These are phyloP conservation scores for Pantherophis alleghaniensis DNA, from an alignment of 2,797 vertebrate genomes.

Conservation along the genomic window DNA sequence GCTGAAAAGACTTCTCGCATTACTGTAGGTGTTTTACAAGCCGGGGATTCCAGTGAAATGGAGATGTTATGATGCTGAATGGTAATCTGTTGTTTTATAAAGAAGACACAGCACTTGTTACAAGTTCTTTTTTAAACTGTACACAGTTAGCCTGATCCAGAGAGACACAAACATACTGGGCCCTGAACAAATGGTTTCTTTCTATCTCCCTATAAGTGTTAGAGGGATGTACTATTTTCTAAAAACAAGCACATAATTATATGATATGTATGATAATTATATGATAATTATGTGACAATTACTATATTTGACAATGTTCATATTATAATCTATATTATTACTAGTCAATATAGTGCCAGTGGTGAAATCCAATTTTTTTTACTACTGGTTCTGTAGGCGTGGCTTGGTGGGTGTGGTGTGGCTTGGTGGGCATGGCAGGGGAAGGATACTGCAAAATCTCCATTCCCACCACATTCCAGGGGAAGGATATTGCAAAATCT, in stretches of 20 bases:
- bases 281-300: not conserved
- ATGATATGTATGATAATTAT: too few species aligned
- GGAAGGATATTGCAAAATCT: too few species aligned
- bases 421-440: too few species aligned
- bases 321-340: not conserved
- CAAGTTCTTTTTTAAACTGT: not conserved
- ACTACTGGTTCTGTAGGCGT: too few species aligned
- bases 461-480: too few species aligned
- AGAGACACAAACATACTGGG: not conserved
- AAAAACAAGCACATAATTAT: not conserved
- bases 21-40: conserved; percentile 52
- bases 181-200: not conserved
- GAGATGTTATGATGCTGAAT: conserved; percentile 49
- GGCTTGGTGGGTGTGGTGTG: too few species aligned
- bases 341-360: not conserved
- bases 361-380: too few species aligned
- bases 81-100: conserved; percentile 24
- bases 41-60: conserved; percentile 40
- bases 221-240: not conserved
- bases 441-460: too few species aligned
- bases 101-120: conserved; percentile 29
- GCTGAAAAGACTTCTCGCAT: conserved; percentile 38
- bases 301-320: not conserved
- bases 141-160: not conserved
- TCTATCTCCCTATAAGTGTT: not conserved